Evolutionary conservation across 2,888 invertebrate genomes (phyloP), one percentile per base, ranked within the genome.

Genomic region (Yponomeuta sedellus): DNA sequence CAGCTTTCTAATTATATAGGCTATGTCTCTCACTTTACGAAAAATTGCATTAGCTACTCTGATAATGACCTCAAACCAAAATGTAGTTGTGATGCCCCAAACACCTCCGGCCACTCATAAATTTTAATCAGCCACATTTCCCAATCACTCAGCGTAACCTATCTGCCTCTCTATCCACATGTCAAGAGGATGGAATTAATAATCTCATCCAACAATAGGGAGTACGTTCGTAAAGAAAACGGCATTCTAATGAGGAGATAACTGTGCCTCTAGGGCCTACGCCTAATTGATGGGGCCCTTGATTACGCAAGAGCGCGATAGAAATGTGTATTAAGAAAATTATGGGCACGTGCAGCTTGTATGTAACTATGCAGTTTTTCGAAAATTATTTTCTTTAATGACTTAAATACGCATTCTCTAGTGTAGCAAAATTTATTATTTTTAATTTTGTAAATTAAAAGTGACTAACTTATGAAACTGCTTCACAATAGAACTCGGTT

Each of bases 261-360:
- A 73, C 71, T 67, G 71, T 74, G 73, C 64, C 71, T 61, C 67
- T 66, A 70, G 67, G 69, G 72, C 73, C 73, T 70, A 70, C 67
- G 72, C 70, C 72, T 72, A 74, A 74, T 72, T 76, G 76, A 80
- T 78, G 75, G 75, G 8, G 74, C 75, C 75, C 75, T 76, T 76
- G 71, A 77, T 78, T 74, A 70, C 72, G 72, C 70, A 77, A 78
- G 68, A 61, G 68, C 56, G 16, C 69, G 74, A 77, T 75, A 71
- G 72, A 73, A 72, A 73, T 68, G 67, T 70, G 66, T 52, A 52
- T 12, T 2, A 16, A 52, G 0, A 12, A 6, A 52, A 16, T 52
- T 12, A 3, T 52, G 0, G 12, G 44, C 12, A 52, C 4, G 44
- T 52, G 12, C 44, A 6, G 5, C 44, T 12, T 52, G 16, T 52